Evolutionary conservation across 2,888 invertebrate species (phyloP), one percentile per base, ranked within the genome.

Genomic region (Labia minor): DNA sequence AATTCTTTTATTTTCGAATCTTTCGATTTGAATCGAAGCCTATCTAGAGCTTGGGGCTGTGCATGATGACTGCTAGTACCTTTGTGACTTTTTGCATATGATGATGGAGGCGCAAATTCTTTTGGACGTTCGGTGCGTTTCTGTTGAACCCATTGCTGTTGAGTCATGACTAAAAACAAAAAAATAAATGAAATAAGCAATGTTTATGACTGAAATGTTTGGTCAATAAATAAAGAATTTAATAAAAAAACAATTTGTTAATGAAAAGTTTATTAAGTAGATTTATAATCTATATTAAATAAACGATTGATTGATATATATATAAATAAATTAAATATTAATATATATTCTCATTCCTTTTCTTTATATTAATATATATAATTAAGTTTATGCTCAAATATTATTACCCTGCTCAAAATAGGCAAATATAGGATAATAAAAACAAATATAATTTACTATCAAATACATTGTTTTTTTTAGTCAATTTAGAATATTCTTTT

Each of bases 91-190:
- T 64, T 70, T 70, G 21, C 21, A 72, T 70, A 66, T n/a, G 64
- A 67, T 14, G 65, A 19, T 14, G 83, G 82, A 2, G 94, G 94
- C 0, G 90, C 93, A 78, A 95, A 95, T 76, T 93, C 92, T 0
- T 81, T 74, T 20, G 81, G 79, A 70, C 94, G 81, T 74, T 89
- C 87, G 66, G 79, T 79, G 70, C 95, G 82, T 75, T 90, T 85
- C 73, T 88, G 86, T 70, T 87, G 83, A 6, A 89, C 82, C 84
- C 89, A 90, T 77, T 89, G 88, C 74, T 88, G 86, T 79, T 90
- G 90, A 0, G 85, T 81, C 81, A 88, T 85, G 74, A 85, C 84
- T 74, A 66, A 19, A 71, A 71, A 33, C 33, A 37, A 68, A 64
- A 66, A 64, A 37, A 67, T 20, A 49, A 49, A n/a, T n/a, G n/a